Percentiles rank a stretch among this genome's conserved stretches.
Evolutionary conservation across 2,797 vertebrate species (phyloP).

Genomic region (Euthynnus affinis): DNA sequence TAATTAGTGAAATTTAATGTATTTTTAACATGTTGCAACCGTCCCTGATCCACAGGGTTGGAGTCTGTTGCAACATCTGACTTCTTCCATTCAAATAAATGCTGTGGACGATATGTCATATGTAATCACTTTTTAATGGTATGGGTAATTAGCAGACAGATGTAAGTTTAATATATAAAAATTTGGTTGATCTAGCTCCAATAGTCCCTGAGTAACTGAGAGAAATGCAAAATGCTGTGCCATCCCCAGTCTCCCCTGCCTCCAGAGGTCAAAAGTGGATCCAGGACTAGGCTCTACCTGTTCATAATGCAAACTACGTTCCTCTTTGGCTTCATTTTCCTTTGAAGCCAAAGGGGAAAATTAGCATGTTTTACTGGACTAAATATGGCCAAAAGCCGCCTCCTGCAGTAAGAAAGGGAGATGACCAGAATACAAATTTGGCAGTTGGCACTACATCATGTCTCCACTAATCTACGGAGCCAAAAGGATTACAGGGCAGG

Average conservation of each 20-base stretch:
- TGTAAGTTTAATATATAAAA: too few relatives aligned
- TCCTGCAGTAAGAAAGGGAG: conserved; percentile 33
- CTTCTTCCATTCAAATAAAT: too few relatives aligned
- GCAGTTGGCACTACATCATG: conserved; percentile 39
- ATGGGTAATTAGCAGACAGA: too few relatives aligned
- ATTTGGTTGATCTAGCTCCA: too few relatives aligned
- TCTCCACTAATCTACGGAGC: conserved; percentile 66
- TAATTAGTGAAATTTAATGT: too few relatives aligned
- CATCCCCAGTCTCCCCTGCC: background rate
- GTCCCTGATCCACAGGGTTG: too few relatives aligned
- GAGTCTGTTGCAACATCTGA: too few relatives aligned
- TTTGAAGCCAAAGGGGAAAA: conserved; percentile 38
- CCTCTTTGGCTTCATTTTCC: conserved; percentile 27
- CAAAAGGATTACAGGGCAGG: conserved; percentile 66
- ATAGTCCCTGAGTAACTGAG: too few relatives aligned
- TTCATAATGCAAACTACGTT: conserved; percentile 30
- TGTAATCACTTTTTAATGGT: too few relatives aligned
- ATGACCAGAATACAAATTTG: conserved; percentile 66
- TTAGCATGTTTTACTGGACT: conserved; percentile 42
- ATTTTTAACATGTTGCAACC: too few relatives aligned
- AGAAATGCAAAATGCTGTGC: too few relatives aligned
- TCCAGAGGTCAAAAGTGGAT: conserved; percentile 25
- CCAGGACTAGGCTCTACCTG: background rate
- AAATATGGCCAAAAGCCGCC: conserved; percentile 47
- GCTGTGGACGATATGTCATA: too few relatives aligned